phyloP scores from a whole-genome alignment of 2,797 vertebrate species.

The Streptopelia turtur region DNA sequence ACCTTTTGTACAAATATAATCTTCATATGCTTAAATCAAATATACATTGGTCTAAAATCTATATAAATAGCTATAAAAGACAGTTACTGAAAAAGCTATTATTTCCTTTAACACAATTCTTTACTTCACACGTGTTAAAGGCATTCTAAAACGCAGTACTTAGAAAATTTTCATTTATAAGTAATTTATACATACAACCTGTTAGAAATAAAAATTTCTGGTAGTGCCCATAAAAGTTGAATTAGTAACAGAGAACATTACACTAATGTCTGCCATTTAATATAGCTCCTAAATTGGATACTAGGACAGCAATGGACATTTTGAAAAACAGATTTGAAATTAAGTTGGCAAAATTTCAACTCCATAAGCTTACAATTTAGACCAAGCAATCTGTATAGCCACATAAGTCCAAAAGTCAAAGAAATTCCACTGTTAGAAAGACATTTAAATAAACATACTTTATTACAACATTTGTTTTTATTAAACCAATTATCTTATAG shows the following conservation, averaged over 20 bases:
- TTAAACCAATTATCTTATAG: neutral
- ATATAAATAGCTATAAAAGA: constrained; percentile 1
- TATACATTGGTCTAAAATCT: constrained; percentile 7
- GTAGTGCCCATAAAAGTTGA: constrained; percentile 54
- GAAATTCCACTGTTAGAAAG: neutral
- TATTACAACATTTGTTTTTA: neutral
- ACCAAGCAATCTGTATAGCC: neutral
- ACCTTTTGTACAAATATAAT: constrained; percentile 37
- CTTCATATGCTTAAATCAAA: constrained; percentile 27
- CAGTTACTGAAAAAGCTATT: neutral
- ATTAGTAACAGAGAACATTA: constrained; percentile 50
- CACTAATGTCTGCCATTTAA: constrained; percentile 25
- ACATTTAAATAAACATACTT: neutral
- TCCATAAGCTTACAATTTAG: neutral
- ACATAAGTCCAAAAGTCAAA: neutral
- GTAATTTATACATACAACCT: constrained; percentile 61
- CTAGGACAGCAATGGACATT: neutral
- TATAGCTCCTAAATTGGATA: constrained; percentile 44
- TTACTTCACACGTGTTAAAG: constrained; percentile 52
- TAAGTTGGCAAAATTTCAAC: constrained; percentile 36
- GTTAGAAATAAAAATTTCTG: constrained; percentile 65
- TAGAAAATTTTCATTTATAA: constrained; percentile 53
- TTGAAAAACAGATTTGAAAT: constrained; percentile 52
- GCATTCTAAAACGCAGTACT: constrained; percentile 4
- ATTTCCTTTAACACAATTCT: constrained; percentile 9